Evolutionary conservation across 1,140 invertebrate genomes (phyloP).

Genomic region (Phymastichus coffea): DNA sequence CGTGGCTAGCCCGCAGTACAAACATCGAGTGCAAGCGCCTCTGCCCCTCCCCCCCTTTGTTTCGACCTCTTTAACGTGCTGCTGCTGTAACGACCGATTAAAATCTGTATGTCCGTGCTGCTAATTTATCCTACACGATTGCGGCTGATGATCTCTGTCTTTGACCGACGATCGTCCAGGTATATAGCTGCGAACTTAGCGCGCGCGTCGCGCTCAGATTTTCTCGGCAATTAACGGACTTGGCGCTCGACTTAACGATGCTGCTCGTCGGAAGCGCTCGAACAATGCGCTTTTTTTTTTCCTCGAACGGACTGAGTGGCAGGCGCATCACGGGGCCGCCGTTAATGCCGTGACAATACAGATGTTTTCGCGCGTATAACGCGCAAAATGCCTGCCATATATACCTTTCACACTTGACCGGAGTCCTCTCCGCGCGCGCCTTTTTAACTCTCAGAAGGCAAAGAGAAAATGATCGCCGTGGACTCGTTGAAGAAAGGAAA

Average conservation of each 20-base stretch:
- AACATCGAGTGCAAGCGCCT: neutral
- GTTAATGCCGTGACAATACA: conserved; percentile 13
- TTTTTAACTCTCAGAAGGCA: conserved; percentile 13
- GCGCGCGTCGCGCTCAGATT: conserved; percentile 1
- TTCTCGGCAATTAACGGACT: conserved; percentile 10
- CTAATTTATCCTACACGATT: too few relatives aligned
- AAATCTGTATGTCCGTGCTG: too few relatives aligned
- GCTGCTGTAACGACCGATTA: neutral
- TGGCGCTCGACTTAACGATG: conserved; percentile 10
- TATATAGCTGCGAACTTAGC: too few relatives aligned
- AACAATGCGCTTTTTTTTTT: too few relatives aligned
- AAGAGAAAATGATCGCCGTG: too few relatives aligned
- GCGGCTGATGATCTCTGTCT: too few relatives aligned
- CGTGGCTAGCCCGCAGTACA: neutral
- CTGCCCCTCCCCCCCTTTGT: too few relatives aligned
- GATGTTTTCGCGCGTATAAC: conserved; percentile 15
- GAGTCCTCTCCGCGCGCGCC: too few relatives aligned
- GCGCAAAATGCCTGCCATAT: neutral
- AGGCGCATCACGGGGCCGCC: neutral
- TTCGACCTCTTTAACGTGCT: neutral
- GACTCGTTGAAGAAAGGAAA: too few relatives aligned
- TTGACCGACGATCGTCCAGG: too few relatives aligned
- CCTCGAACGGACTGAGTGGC: neutral
- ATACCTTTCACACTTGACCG: conserved; percentile 13
- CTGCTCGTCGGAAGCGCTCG: too few relatives aligned